phyloP scores from a whole-genome alignment of 2,113 vertebrate species.

The Sphyrna mokarran region DNA sequence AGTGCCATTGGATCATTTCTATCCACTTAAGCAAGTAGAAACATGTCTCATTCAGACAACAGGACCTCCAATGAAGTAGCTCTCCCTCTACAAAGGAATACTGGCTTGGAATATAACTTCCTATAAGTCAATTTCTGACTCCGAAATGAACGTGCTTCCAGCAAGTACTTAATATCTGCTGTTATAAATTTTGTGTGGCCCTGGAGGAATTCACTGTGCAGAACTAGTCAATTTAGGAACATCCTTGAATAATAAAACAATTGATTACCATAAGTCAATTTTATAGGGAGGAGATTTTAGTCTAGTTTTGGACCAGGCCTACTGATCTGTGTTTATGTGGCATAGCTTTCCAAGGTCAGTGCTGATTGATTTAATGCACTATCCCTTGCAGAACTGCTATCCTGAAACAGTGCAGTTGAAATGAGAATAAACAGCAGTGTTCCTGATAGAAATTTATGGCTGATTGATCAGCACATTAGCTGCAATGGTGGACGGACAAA shows the following conservation, averaged over 20 bases:
- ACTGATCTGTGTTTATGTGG: background rate
- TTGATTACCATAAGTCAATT: background rate
- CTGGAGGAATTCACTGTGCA: background rate
- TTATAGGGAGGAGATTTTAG: background rate
- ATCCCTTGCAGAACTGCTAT: too few species aligned
- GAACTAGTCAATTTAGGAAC: background rate
- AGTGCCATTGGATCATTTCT: background rate
- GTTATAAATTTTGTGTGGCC: background rate
- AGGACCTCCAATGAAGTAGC: background rate
- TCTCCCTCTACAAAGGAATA: background rate
- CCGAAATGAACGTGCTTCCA: background rate
- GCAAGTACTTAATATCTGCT: background rate
- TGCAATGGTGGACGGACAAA: background rate
- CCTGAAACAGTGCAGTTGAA: background rate
- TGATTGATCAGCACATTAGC: background rate
- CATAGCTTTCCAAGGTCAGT: background rate
- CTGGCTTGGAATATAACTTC: background rate
- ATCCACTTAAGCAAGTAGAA: background rate
- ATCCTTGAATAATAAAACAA: background rate
- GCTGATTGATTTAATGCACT: background rate
- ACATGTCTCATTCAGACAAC: background rate
- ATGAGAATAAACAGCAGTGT: background rate
- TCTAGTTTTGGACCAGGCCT: background rate
- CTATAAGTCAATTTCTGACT: background rate
- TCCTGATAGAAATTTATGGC: background rate